Evolutionary conservation across 2,888 invertebrate species (phyloP), one percentile per base, ranked within the genome.

Genomic region (Drosophila algonquin): DNA sequence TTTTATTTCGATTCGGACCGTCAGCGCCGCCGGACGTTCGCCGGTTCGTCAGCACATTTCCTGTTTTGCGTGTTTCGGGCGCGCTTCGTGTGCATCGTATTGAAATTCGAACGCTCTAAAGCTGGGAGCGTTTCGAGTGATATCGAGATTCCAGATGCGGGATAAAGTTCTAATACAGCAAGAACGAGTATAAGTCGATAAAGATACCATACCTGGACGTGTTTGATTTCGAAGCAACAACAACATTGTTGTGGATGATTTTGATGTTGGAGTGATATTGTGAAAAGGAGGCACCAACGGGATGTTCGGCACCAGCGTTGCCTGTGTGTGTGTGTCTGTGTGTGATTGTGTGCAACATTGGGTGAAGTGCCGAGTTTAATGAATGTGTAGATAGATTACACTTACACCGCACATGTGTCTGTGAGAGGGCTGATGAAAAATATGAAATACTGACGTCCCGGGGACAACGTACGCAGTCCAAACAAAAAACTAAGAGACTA

Each of bases 311-410:
- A 27, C 27, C 27, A 27, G 7, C 59, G 68, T 60, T 24, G 48
- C 54, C 56, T 52, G 16, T 48, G 52, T 55, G 46, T 45, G 16
- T 48, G 52, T 55, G 40, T 51, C 35, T 71, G 75, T 75, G 75
- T 79, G 76, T 78, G 21, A 3, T 21, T 21, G 21, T 21, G 21
- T 21, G 21, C 21, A 21, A 21, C 21, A 21, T 21, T 21, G 76
- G 27, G 82, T 80, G 73, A 78, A 80, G 82, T 82, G 83, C 73
- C 81, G 78, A 77, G 77, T 79, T 81, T 69, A 81, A 77, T 81
- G 77, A 78, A 78, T 76, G 70, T 61, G 61, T 61, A 75, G 55
- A 60, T 57, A 54, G 44, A 47, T 51, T 44, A 50, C 45, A 40
- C 21, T 51, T 44, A 50, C 45, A 40, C 21, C 48, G 58, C 55